Conservation (phyloP, 1,140 invertebrate genomes). For the Cherax destructor region DNA sequence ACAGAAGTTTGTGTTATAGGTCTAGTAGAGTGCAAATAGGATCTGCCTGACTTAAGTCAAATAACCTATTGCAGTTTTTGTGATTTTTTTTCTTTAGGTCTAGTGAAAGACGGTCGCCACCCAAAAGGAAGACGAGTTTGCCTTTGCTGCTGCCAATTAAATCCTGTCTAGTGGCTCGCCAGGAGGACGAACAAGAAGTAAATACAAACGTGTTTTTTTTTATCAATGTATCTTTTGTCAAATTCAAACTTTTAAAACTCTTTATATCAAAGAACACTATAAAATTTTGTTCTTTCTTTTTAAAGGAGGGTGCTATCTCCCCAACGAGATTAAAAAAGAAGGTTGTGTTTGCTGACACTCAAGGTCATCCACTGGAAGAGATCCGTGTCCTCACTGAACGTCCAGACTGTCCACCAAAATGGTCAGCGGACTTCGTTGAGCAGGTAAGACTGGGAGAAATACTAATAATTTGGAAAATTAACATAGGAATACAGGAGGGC, state of each 20-base stretch:
- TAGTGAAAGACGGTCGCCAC: constrained; percentile 27
- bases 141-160: constrained; percentile 73
- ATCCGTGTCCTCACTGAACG: constrained; percentile 92
- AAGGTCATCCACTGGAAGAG: constrained; percentile 89
- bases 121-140: constrained; percentile 31
- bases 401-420: constrained; percentile 90
- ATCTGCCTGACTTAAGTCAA: too few species aligned
- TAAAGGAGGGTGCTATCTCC: constrained; percentile 74
- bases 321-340: constrained; percentile 83
- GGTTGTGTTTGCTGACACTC: constrained; percentile 95
- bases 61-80: not conserved
- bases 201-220: not conserved
- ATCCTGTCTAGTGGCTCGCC: constrained; percentile 76
- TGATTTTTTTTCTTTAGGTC: constrained; percentile 5
- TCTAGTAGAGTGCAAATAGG: too few species aligned
- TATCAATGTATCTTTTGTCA: too few species aligned
- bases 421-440: constrained; percentile 84
- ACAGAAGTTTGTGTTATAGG: too few species aligned
- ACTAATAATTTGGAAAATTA: too few species aligned
- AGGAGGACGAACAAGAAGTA: constrained; percentile 72
- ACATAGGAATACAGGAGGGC: too few species aligned
- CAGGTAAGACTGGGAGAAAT: constrained; percentile 75
- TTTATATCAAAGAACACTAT: too few species aligned
- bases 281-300: too few species aligned
- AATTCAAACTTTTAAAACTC: too few species aligned